phyloP scores from a whole-genome alignment of 2,113 vertebrate genomes.

The Notarius lentiginosus region DNA sequence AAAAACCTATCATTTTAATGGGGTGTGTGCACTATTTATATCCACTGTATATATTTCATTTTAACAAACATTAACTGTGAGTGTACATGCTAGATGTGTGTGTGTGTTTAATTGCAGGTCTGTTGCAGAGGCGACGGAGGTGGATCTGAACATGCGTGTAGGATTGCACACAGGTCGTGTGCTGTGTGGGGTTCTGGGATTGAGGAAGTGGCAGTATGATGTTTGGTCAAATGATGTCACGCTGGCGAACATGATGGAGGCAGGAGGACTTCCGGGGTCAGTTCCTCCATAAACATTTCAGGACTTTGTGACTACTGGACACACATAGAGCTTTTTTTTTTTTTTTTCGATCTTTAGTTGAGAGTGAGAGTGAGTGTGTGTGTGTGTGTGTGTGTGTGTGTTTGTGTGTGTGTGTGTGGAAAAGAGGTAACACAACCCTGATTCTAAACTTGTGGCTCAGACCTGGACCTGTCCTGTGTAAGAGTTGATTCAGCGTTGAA shows the following conservation, averaged over 20 bases:
- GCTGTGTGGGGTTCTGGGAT: slow-evolving; percentile 93
- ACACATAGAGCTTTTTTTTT: neutral
- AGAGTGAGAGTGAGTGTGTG: too few species aligned
- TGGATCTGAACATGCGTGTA: slow-evolving; percentile 98
- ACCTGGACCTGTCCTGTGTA: neutral
- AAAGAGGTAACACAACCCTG: neutral
- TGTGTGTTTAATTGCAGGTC: slow-evolving; percentile 74
- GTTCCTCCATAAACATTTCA: slow-evolving; percentile 51
- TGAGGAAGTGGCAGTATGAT: slow-evolving; percentile 98
- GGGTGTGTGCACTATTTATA: too few species aligned
- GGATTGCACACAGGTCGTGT: slow-evolving; percentile 95
- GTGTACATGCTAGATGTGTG: neutral
- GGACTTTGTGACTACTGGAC: neutral
- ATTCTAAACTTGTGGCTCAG: neutral
- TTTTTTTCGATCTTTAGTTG: too few species aligned
- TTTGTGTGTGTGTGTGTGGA: neutral
- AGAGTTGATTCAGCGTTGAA: neutral
- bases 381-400: neutral
- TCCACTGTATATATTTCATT: too few species aligned
- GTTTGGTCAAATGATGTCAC: slow-evolving; percentile 99
- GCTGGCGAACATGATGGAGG: slow-evolving; percentile 97
- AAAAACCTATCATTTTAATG: too few species aligned
- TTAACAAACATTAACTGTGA: neutral
- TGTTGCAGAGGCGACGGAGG: slow-evolving; percentile 96
- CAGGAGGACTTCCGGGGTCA: slow-evolving; percentile 95